Base-by-base conservation (phyloP, 2,888 invertebrate genomes). In the Thymelicus lineola region DNA sequence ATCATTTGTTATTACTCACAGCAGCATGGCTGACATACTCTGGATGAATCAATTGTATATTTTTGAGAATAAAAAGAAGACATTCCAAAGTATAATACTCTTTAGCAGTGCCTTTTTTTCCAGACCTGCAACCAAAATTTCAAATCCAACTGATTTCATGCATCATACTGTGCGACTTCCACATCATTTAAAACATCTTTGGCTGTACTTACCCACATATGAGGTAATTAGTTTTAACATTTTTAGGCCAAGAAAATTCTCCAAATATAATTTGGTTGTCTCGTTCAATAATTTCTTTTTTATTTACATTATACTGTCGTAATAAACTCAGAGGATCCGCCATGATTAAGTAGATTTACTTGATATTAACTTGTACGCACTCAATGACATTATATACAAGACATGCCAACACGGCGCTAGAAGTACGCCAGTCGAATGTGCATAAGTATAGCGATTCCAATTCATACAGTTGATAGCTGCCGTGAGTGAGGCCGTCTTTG, bases 31-130 rank as follows among this genome's bases (percentile, higher is more conserved):
- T 96, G 76, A 99, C 99, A 90, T 99, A 99, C 20, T 98, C 97
- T 48, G 99, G 98, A 96, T 99, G 99, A 67, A 97, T 96, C 68
- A 99, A 95, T 62, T 96, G 95, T 36, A 98, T 97, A 96, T 99
- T 98, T 90, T 98, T 98, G 72, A 99, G 95, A 74, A 99, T 95
- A 90, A 98, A 99, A 15, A 99, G 90, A 62, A 99, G 95, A 87
- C 99, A 99, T 94, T 99, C 99, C 79, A 99, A 91, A 0, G 99
- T 98, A 85, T 99, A 99, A 89, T 99, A 99, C 87, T 99, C 99
- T 85, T 99, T 98, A 14, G 97, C 95, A 59, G 96, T 96, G 55
- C 98, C 98, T 90, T 98, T 98, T 87, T 98, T 98, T 0, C 98
- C 98, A 74, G 98, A 97, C 46, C 98, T 98, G 86, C 66, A 94